Percentiles rank a stretch among this genome's conserved stretches.
These are phyloP conservation scores for Andrena praecox DNA, from an alignment of 2,888 invertebrate species.

Conservation along the genomic window DNA sequence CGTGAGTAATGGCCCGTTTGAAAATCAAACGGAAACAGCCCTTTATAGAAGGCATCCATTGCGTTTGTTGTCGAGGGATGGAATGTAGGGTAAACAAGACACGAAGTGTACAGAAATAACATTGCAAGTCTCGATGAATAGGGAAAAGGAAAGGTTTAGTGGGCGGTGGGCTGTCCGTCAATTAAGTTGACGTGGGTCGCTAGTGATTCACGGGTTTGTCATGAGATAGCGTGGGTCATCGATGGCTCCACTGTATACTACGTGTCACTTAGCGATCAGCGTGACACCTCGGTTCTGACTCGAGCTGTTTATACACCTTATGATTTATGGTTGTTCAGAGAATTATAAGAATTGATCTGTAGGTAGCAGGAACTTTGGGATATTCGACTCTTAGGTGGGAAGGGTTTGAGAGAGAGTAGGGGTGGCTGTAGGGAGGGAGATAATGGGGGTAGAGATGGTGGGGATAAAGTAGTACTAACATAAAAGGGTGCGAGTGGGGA, in stretches of 20 bases:
- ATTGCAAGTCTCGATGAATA: neutral
- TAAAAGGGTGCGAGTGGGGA: too few relatives aligned
- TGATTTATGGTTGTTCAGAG: neutral
- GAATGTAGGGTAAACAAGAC: too few relatives aligned
- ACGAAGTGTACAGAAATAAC: neutral
- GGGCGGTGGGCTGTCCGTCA: neutral
- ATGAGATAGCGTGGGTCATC: neutral
- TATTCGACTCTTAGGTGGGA: too few relatives aligned
- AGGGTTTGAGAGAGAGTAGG: neutral
- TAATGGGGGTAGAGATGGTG: too few relatives aligned
- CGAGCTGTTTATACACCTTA: neutral
- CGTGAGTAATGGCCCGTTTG: neutral
- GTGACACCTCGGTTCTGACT: neutral
- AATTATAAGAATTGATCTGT: too few relatives aligned
- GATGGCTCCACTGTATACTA: conserved; percentile 15
- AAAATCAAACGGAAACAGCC: neutral
- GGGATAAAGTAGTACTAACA: too few relatives aligned
- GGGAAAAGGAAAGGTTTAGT: conserved; percentile 13
- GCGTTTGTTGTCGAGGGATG: too few relatives aligned
- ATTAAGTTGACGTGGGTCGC: conserved; percentile 14
- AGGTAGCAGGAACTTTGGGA: too few relatives aligned
- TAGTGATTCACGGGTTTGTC: neutral
- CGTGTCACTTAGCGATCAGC: conserved; percentile 20
- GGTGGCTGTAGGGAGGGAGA: too few relatives aligned
- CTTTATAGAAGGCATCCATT: too few relatives aligned